Evolutionary conservation across 2,113 vertebrate species (phyloP), one percentile per base, ranked within the genome.

Genomic region (Fregetta grallaria): DNA sequence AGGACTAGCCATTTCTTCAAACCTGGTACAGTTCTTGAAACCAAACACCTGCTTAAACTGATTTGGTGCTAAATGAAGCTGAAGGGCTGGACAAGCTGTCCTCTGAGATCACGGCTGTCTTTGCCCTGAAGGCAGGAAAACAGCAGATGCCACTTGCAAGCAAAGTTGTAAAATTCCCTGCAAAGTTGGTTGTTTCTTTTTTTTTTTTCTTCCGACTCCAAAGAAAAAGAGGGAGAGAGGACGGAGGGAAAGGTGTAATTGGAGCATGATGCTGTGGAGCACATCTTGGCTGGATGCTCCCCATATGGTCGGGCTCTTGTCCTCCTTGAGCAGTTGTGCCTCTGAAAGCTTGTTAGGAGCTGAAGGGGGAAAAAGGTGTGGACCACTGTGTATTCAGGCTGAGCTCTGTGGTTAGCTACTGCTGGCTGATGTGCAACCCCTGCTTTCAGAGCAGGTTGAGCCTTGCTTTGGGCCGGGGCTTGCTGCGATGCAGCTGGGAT

Each of bases 201-300:
- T 38, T 38, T 38, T 38, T 36, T 12, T 3, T 25, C 56, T 4
- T 18, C 36, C 13, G 32, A 3, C 7, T 63, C 17, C 23, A 40
- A 26, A 22, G 6, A 10, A 58, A 22, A 74, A 62, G 3, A 16
- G 3, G 1, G 1, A 3, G 3, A n/a, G 6, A 44, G 10, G 10
- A 61, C 25, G 21, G 10, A 42, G 29, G 17, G 18, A 10, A 44
- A 45, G 14, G 6, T 7, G 11, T 34, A 10, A 62, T 49, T 56
- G 32, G 13, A 22, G 16, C 0, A 1, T 0, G 2, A 25, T 56
- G 50, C 30, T 52, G 7, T 1, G 2, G 23, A n/a, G 25, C 4
- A 4, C 13, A 7, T 2, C 8, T 50, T 47, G 52, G 4, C 9
- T 65, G 5, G 4, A 22, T 58, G 19, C 6, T 50, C 9, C 8